phyloP scores from a whole-genome alignment of 2,888 invertebrate genomes.

The Coronaproctus castanopsis region DNA sequence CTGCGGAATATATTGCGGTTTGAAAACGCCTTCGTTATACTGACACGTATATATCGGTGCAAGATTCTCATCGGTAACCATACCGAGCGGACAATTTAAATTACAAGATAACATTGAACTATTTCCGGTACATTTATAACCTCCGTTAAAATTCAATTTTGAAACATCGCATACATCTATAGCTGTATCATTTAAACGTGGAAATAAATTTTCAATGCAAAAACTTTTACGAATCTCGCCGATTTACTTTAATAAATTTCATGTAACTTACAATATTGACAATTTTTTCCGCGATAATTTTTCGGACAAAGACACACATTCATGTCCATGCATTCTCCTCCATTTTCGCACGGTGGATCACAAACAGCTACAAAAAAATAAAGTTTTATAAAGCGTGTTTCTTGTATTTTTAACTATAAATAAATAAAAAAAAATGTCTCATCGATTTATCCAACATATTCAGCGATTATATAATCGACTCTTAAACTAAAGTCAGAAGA shows the following conservation, averaged over 20 bases:
- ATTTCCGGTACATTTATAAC: constrained; percentile 46
- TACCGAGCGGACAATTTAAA: constrained; percentile 43
- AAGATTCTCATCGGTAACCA: constrained; percentile 38
- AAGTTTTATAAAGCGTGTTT: too few relatives aligned
- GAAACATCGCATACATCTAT: constrained; percentile 37
- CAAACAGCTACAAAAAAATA: constrained; percentile 34
- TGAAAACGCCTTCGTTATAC: constrained; percentile 41
- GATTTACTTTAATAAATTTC: too few relatives aligned
- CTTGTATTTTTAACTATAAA: too few relatives aligned
- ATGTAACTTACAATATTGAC: constrained; percentile 44
- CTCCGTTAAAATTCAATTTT: constrained; percentile 53
- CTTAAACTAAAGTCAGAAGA: too few relatives aligned
- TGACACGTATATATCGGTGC: constrained; percentile 42
- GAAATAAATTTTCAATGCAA: too few relatives aligned
- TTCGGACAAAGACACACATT: constrained; percentile 60
- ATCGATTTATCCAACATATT: too few relatives aligned
- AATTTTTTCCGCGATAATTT: constrained; percentile 46
- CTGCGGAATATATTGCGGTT: constrained; percentile 48
- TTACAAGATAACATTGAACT: constrained; percentile 39
- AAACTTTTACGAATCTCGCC: too few relatives aligned
- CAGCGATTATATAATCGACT: too few relatives aligned
- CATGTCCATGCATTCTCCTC: constrained; percentile 55
- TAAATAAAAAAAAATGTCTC: too few relatives aligned
- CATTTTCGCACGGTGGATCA: constrained; percentile 52
- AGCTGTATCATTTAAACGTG: constrained; percentile 28